Conservation (phyloP, 2,113 vertebrate species). For the Andinoacara biseriatus region DNA sequence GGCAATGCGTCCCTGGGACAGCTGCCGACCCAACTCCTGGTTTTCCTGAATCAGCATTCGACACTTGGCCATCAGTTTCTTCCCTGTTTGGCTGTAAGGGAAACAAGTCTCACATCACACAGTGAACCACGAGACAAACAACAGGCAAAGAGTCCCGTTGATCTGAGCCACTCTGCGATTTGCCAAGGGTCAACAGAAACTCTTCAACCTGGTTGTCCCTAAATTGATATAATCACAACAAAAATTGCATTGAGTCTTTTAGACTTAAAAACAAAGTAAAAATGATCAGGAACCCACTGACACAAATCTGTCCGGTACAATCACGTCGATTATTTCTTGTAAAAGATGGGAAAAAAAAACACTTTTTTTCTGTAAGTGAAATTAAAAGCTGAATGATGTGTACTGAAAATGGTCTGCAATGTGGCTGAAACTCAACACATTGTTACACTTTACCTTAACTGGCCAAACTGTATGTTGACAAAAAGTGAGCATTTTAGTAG, state of each 20-base stretch:
- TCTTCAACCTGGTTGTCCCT: not conserved
- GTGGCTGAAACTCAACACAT: conserved; percentile 7
- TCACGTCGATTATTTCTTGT: not conserved
- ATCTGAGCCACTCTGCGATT: not conserved
- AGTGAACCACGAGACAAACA: conserved; percentile 80
- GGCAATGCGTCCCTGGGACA: conserved; percentile 98
- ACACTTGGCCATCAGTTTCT: conserved; percentile 99
- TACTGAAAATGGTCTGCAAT: not conserved
- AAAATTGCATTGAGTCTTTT: not conserved
- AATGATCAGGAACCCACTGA: not conserved
- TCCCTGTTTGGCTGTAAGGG: conserved; percentile 99
- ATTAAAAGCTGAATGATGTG: not conserved
- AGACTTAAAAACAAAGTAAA: not conserved
- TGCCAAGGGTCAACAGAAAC: not conserved
- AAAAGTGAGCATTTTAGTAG: conserved; percentile 1
- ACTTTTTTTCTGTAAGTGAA: conserved; percentile 2
- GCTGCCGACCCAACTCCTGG: conserved; percentile 98
- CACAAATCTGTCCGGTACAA: not conserved
- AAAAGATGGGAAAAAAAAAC: not conserved
- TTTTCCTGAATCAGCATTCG: conserved; percentile 99
- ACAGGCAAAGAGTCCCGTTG: conserved; percentile 15
- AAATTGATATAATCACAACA: not conserved
- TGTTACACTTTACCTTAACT: conserved; percentile 1
- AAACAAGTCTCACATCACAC: conserved; percentile 97
- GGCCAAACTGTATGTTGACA: conserved; percentile 5